Conservation (phyloP, 2,888 invertebrate species). For the Piscicola geometra region DNA sequence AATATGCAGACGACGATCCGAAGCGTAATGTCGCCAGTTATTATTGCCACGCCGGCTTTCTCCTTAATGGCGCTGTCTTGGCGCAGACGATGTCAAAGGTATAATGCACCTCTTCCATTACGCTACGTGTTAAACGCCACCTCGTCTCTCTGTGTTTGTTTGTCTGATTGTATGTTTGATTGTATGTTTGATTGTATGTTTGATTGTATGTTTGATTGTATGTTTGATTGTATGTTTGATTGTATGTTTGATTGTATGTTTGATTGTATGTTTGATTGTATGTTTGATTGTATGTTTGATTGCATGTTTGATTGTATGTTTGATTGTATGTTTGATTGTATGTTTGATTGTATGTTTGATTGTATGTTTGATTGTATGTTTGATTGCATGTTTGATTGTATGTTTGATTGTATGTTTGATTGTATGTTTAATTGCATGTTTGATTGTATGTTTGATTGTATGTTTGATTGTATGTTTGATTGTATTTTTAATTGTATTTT, state of each 20-base stretch:
- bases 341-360: too few relatives aligned
- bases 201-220: not conserved
- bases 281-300: too few relatives aligned
- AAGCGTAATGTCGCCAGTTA: not conserved
- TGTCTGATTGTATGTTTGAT: not conserved
- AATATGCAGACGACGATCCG: not conserved
- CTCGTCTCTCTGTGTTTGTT: not conserved
- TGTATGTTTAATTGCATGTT: not conserved
- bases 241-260: too few relatives aligned
- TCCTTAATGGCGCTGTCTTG: not conserved
- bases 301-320: not conserved
- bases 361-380: too few relatives aligned
- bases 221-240: not conserved
- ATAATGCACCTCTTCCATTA: not conserved
- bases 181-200: not conserved
- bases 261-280: too few relatives aligned
- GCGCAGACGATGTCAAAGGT: too few relatives aligned
- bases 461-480: too few relatives aligned
- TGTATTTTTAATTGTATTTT: too few relatives aligned
- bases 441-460: too few relatives aligned
- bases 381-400: not conserved
- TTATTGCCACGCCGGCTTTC: slow-evolving; percentile 8
- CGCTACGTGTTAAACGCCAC: not conserved
- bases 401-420: not conserved
- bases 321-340: too few relatives aligned